Evolutionary conservation across 2,797 vertebrate genomes (phyloP).

Genomic region (Peromyscus eremicus): DNA sequence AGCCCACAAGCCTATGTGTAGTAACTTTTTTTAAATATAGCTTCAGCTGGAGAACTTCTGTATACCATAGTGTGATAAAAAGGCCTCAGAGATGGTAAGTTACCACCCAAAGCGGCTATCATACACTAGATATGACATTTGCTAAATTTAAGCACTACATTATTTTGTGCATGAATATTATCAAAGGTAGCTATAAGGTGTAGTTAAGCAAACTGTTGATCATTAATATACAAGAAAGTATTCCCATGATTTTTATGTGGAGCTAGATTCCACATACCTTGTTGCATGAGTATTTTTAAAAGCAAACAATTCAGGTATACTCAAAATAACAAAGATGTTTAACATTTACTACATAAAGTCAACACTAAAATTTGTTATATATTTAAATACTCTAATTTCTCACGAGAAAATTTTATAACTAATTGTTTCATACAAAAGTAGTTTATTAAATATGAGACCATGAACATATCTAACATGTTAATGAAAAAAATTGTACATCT

Average conservation of each 20-base stretch:
- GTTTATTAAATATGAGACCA: conserved; percentile 75
- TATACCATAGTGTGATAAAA: conserved; percentile 43
- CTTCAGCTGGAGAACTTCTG: conserved; percentile 31
- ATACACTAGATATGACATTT: conserved; percentile 7
- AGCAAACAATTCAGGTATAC: conserved; percentile 39
- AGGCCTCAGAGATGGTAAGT: neutral
- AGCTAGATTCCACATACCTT: conserved; percentile 46
- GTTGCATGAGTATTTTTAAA: conserved; percentile 38
- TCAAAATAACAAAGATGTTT: conserved; percentile 23
- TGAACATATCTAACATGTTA: conserved; percentile 57
- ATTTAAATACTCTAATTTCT: conserved; percentile 62
- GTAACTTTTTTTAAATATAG: neutral
- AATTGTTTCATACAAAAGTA: conserved; percentile 58
- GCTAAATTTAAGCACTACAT: conserved; percentile 42
- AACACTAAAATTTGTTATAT: conserved; percentile 61
- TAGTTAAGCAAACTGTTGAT: conserved; percentile 47
- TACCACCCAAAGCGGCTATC: conserved; percentile 11
- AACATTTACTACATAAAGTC: conserved; percentile 54
- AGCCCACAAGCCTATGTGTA: neutral
- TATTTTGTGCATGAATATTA: conserved; percentile 13
- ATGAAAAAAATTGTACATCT: conserved; percentile 61
- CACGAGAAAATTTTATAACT: conserved; percentile 70
- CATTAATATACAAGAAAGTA: conserved; percentile 38
- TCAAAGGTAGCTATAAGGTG: conserved; percentile 53
- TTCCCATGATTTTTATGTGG: conserved; percentile 30